Base-by-base conservation (phyloP, 2,888 invertebrate genomes). In the Nymphalis urticae region DNA sequence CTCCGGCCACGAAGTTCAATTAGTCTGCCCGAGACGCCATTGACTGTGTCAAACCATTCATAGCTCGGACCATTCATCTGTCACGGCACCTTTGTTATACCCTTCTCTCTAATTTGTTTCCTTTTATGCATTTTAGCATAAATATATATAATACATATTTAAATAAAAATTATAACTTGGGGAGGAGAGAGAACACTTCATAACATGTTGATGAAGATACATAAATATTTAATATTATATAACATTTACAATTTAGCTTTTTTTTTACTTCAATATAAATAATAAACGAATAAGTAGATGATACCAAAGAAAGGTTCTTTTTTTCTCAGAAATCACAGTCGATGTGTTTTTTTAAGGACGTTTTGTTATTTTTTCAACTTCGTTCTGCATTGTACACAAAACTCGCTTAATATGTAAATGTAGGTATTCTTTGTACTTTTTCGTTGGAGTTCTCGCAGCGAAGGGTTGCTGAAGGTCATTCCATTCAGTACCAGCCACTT, bases 11-110 rank as follows among this genome's bases (percentile, higher is more conserved):
- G 83, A 79, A 48, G 59, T 80, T 80, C 84, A 85, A 85, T 86
- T 86, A 85, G 82, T 74, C 72, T 75, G 71, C 72, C 76, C 74
- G 64, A 73, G 72, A 73, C 78, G 74, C 83, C 87, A 85, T 87
- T 87, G 82, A 85, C 77, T 64, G 71, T 51, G 42, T 48, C 68
- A 72, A 71, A 74, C 83, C 88, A 88, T 88, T 88, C 86, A 87
- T 83, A 76, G 65, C 73, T 77, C 58, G 42, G 8, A 36, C 62
- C 66, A 51, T 61, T 54, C 61, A 80, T 79, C 77, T 76, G 80
- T 80, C 82, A 74, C 62, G 64, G 47, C 72, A 72, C 72, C 64
- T 69, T 74, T 66, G 64, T 70, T 68, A 65, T 62, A 50, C 42
- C 32, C 51, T 54, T 9, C 17, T 21, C 54, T 59, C 62, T 59